phyloP scores from a whole-genome alignment of 2,113 vertebrate genomes.

The Phoxinus phoxinus region DNA sequence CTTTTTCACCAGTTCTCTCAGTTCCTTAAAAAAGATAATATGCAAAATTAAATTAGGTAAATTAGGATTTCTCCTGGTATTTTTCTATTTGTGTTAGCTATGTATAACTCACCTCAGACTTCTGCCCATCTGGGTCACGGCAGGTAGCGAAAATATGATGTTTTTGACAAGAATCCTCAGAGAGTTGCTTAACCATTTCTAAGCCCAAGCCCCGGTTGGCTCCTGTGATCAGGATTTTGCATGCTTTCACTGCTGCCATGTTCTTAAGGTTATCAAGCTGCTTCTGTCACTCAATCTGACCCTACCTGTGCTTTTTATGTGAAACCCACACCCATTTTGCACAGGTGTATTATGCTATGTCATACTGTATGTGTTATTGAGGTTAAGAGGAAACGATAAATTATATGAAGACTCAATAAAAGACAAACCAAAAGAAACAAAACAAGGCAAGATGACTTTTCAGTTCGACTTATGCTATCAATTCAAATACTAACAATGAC shows the following conservation, averaged over 20 bases:
- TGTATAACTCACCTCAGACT: conserved; percentile 58
- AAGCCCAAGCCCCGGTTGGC: conserved; percentile 66
- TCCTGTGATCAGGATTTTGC: conserved; percentile 64
- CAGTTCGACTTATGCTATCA: background rate
- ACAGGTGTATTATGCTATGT: background rate
- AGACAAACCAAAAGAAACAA: background rate
- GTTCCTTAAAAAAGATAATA: conserved; percentile 42
- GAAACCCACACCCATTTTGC: background rate
- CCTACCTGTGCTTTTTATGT: background rate
- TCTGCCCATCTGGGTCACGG: conserved; percentile 60
- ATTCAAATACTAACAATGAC: background rate
- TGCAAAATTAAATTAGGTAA: background rate
- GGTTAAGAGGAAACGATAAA: background rate
- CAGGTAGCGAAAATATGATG: conserved; percentile 61
- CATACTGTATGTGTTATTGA: background rate
- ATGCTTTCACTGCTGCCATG: conserved; percentile 44
- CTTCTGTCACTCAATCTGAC: background rate
- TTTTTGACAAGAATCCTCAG: background rate
- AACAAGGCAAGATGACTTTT: background rate
- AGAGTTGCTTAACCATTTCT: conserved; percentile 64
- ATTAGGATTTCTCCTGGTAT: background rate
- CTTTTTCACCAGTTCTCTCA: conserved; percentile 60
- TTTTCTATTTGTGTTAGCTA: background rate
- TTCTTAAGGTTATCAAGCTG: background rate
- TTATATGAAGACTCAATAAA: background rate